Conservation (phyloP, 2,797 vertebrate species). For the Glyptemys insculpta region DNA sequence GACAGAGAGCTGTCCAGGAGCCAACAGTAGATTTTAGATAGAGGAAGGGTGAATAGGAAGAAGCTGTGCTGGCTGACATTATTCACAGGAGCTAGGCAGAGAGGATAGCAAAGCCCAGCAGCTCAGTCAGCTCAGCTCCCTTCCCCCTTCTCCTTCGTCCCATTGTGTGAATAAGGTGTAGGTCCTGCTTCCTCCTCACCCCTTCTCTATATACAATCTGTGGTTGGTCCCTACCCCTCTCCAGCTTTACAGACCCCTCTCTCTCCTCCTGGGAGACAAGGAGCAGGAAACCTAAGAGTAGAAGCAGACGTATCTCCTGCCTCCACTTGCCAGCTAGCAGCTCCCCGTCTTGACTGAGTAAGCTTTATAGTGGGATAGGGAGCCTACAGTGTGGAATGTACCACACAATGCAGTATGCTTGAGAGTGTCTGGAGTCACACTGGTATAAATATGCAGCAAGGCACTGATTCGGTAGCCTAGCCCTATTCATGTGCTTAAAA, state of each 20-base stretch:
- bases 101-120: neutral
- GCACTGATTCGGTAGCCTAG: neutral
- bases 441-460: neutral
- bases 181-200: neutral
- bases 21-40: too few species aligned
- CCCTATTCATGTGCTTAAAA: neutral
- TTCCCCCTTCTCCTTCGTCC: neutral
- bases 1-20: too few species aligned
- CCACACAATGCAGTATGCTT: neutral
- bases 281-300: neutral
- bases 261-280: neutral
- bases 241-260: neutral
- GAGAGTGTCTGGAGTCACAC: neutral
- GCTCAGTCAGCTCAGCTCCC: neutral
- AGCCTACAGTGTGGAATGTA: neutral
- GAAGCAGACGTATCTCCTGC: neutral
- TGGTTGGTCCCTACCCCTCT: neutral
- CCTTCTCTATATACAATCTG: neutral
- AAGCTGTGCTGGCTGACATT: too few species aligned
- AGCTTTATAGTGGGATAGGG: neutral
- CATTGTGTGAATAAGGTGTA: too few species aligned
- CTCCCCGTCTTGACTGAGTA: neutral
- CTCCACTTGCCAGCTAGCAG: neutral
- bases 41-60: too few species aligned
- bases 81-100: neutral